These are phyloP conservation scores for Lithophane socia DNA, from an alignment of 2,888 invertebrate genomes.

Conservation along the genomic window DNA sequence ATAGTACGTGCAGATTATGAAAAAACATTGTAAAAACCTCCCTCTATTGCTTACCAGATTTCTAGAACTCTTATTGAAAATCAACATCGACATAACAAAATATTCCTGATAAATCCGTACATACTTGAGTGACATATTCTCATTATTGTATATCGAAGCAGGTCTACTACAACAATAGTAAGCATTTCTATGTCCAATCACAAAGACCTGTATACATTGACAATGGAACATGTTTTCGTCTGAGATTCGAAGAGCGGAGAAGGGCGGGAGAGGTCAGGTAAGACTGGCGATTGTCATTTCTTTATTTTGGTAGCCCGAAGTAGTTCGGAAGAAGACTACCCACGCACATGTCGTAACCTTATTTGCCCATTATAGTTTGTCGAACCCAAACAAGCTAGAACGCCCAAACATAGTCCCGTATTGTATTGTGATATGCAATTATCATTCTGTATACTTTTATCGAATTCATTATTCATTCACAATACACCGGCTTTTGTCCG, in stretches of 20 bases:
- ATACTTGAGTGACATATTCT: constrained; percentile 57
- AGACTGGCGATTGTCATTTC: constrained; percentile 47
- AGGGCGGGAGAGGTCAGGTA: constrained; percentile 36
- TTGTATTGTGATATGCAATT: constrained; percentile 60
- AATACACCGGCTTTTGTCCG: constrained; percentile 24
- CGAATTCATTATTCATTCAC: constrained; percentile 55
- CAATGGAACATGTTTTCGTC: constrained; percentile 14
- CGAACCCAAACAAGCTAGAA: constrained; percentile 68
- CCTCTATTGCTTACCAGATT: background rate
- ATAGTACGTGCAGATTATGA: background rate
- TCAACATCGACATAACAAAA: constrained; percentile 40
- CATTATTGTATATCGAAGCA: constrained; percentile 53
- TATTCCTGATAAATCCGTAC: constrained; percentile 25
- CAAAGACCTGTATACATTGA: constrained; percentile 27
- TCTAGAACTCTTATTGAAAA: background rate
- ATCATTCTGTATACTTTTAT: constrained; percentile 44
- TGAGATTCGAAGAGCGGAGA: constrained; percentile 4
- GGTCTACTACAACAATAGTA: constrained; percentile 49
- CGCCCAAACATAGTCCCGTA: constrained; percentile 52
- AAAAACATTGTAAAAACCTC: background rate
- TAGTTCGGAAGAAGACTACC: constrained; percentile 66
- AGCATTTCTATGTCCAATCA: constrained; percentile 37
- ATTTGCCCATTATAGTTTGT: constrained; percentile 75
- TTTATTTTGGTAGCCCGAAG: constrained; percentile 62
- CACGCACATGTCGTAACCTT: constrained; percentile 73